Base-by-base conservation (phyloP, 2,888 invertebrate genomes). In the Pristionchus maxplancki region DNA sequence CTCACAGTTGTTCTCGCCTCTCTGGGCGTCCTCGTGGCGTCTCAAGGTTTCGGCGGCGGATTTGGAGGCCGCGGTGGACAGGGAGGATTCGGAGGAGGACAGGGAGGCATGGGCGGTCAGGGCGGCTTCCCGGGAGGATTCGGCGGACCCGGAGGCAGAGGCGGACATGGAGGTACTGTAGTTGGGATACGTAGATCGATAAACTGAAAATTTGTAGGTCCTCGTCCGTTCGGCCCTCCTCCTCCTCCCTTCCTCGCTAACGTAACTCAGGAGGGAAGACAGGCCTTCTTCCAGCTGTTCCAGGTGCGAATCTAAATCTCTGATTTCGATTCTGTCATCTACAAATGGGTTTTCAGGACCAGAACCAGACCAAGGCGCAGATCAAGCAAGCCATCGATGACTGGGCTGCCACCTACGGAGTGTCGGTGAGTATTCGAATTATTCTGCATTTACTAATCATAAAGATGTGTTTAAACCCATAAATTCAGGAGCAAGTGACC, bases 241-340 rank as follows among this genome's bases (percentile, higher is more conserved):
- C 53, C 53, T 53, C 82, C 82, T 50, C 82, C 82, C 24, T 82
- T 82, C 82, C 82, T 82, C 20, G 53, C 50, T 17, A 82, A 31
- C 37, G 82, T 82, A 8, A 82, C 53, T 20, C 82, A 53, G 53
- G 82, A 82, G 31, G 82, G 82, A 8, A 53, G 53, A 5, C 20
- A 0, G 1, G 82, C 82, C 53, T 82, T 82, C 82, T 82, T 82
- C 82, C 53, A 53, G 53, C 24, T 82, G 1, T 82, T 82, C 82
- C 82, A 82, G 78, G 78, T 44, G 11, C 8, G 71, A 5, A n/a
- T 40, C 48, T 37, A 24, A 9, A 6, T 0, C 4, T n/a, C n/a
- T 3, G 17, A 53, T 58, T 24, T n/a, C 8, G 24, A 58, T 24
- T n/a, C 3, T 6, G 13, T 1, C 8, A 31, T 31, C 0, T 64